Percentiles rank a stretch among this genome's conserved stretches.
These are phyloP conservation scores for Rhagoletis zephyria DNA, from an alignment of 1,140 invertebrate species.

Conservation along the genomic window DNA sequence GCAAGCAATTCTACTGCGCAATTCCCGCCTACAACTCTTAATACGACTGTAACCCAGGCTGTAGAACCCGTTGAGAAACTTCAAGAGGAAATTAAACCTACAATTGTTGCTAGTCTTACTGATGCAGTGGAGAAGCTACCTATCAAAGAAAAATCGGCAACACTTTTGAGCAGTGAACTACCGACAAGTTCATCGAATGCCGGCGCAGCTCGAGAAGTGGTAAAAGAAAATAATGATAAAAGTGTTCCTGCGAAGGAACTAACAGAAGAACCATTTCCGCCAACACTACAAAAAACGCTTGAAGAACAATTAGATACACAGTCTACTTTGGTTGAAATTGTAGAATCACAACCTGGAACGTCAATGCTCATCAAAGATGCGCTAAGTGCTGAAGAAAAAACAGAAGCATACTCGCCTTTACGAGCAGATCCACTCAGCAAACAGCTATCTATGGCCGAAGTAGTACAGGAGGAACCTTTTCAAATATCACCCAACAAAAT, in stretches of 20 bases:
- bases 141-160: neutral
- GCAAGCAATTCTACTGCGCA: neutral
- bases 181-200: neutral
- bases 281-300: neutral
- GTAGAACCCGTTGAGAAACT: neutral
- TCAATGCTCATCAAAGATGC: neutral
- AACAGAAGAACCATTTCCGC: neutral
- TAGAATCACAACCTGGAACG: neutral
- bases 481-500: neutral
- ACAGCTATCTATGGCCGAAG: constrained; percentile 20
- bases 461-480: neutral
- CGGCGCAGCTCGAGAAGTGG: neutral
- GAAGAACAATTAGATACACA: neutral
- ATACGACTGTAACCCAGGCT: neutral
- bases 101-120: neutral
- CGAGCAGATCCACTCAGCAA: neutral
- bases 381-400: neutral
- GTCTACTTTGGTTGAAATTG: neutral
- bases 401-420: neutral
- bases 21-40: neutral
- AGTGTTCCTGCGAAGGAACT: neutral
- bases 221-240: neutral
- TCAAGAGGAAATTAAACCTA: neutral
- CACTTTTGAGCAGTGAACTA: neutral
- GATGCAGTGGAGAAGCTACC: neutral